Evolutionary conservation across 1,140 invertebrate genomes (phyloP), one percentile per base, ranked within the genome.

Genomic region (Homalodisca vitripennis): DNA sequence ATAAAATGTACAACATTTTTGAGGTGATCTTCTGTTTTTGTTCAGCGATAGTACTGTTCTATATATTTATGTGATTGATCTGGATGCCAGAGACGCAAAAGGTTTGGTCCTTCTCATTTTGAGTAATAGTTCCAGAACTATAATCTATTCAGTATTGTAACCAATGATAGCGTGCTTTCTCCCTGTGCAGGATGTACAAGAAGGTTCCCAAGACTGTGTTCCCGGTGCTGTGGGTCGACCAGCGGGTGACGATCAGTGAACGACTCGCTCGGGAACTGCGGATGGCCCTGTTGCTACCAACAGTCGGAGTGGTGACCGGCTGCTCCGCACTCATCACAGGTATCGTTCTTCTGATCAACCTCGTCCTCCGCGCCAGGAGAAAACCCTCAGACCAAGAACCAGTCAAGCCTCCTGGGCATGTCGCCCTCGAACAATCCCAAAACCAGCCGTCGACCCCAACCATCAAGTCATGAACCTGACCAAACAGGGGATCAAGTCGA

Each of bases 151-250:
- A 60, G 27, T n/a, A 71, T 69, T 29, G 30, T 17, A 29, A 53
- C n/a, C 22, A 20, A 51, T 51, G 17, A 3, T 20, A 51, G 67
- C 20, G 60, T 12, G 57, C 46, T 47, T 62, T 71, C 57, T 74
- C 71, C 73, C 62, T 60, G 80, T 81, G 71, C 77, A 87, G 86
- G 0, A 73, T 90, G n/a, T 89, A 87, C 74, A 80, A 83, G 60
- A 76, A 88, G 48, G 84, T 90, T 0, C 89, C 89, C 0, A 84
- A 78, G 65, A 82, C 89, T 48, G 87, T 88, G 77, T 87, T 93
- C 72, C 92, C 92, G 0, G 82, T 92, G 29, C 83, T 93, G 27
- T 93, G 91, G 90, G 92, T 93, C 73, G 84, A 88, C 68, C 84
- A 93, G 73, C 82, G 83, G 47, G 88, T 88, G 0, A 77, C 78